Base-by-base conservation (phyloP, 1,140 invertebrate species). In the Epicauta chinensis region DNA sequence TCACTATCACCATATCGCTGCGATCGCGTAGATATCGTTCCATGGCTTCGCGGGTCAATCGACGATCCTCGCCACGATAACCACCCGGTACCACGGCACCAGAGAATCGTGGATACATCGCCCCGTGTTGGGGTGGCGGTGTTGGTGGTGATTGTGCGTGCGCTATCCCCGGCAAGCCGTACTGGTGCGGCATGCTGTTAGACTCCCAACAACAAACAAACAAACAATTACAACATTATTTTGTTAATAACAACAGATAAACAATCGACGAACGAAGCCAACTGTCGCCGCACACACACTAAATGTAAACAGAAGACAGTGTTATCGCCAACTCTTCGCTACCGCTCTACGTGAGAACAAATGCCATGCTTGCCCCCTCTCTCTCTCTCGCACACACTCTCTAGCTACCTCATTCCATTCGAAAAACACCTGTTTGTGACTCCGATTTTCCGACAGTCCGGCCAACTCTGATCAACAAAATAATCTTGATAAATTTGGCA, bases 1-100 rank as follows among this genome's bases (percentile, higher is more conserved):
- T 97, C 3, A 98, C 92, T 14, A 99, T 85, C 2, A 95, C 86
- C 86, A 97, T 94, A 70, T 98, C 95, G 57, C 89, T 91, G 60
- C 92, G 80, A 61, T 97, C 93, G 17, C 91, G 81, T 44, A 98
- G 78, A 71, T 98, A 98, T 35, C 90, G 83, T 68, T 94, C 89
- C 96, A 98, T 98, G 10, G 93, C 92, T 86, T 97, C 94, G 36
- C 93, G 81, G 9, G 89, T 93, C 29, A 95, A 76, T 49, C 89
- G 78, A 59, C 90, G 87, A 58, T 92, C 90, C 65, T 92, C 90
- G 12, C 80, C 79, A 29, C 85, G 78, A 67, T 83, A 85, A 39
- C 83, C 77, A 50, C 80, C 78, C 29, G 80, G 77, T 23, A 76
- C 76, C 53, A 76, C 76, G 10, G 69, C 69, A 31, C 69, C 67